Base-by-base conservation (phyloP, 2,113 vertebrate species). In the Bambusicola thoracicus region DNA sequence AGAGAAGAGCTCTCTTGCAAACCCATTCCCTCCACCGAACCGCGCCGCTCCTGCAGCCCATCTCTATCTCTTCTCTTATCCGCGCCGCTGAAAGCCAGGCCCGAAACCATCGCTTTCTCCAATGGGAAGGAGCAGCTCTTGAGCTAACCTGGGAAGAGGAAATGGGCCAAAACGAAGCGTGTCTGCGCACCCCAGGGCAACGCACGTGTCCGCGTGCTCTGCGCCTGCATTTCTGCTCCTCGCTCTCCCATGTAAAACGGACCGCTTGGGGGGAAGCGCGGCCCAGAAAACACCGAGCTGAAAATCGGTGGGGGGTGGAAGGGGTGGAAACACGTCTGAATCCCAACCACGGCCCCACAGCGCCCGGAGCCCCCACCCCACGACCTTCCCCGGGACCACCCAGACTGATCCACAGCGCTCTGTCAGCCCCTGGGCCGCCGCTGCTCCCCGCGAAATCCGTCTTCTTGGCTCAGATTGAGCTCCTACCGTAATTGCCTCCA, bases 371-470 rank as follows among this genome's bases (percentile, higher is more conserved):
- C 30, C n/a, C 44, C 19, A 43, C n/a, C 51, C n/a, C 1, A 0
- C 4, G 38, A 69, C 70, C 72, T 20, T 36, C 67, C 70, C 53
- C 46, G 8, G 0, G 92, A 93, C 96, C 96, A 96, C 96, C 95
- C 95, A 89, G 70, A 24, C 18, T 6, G 77, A 25, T 56, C 85
- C 66, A 55, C 67, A 27, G 3, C 17, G 83, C 21, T 49, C 72
- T 59, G 46, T 51, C 67, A 18, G 49, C 55, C 80, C 40, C 78
- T 17, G 43, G 30, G 55, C 41, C 70, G 2, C 13, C 30, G 0
- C 73, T 6, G 25, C 76, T 67, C 56, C 79, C 51, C 58, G 5
- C 62, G 21, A 95, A 90, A 84, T 86, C 67, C 43, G 19, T 41
- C 22, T 61, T 56, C 48, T 17, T 38, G 58, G 85, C 92, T 36